Evolutionary conservation across 2,113 vertebrate genomes (phyloP).

Genomic region (Echinops telfairi): DNA sequence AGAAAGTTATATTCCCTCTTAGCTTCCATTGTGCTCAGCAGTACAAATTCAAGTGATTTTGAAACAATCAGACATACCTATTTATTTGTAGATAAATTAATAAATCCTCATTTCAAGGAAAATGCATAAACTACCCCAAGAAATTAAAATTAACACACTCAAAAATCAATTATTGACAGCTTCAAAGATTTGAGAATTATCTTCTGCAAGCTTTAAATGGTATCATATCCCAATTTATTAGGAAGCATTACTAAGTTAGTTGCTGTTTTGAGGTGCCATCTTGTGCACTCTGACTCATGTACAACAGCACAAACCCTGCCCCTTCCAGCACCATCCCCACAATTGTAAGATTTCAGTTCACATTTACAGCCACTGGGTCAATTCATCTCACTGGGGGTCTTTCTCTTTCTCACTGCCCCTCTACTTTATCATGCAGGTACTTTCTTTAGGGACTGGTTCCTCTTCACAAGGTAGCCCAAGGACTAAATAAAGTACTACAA

Average conservation of each 20-base stretch:
- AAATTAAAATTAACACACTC: slow-evolving; percentile 22
- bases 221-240: slow-evolving; percentile 1
- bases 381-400: no score
- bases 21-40: neutral
- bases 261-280: no score
- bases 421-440: no score
- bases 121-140: neutral
- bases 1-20: neutral
- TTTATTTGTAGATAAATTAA: slow-evolving; percentile 25
- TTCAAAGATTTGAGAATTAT: neutral
- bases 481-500: slow-evolving; percentile 17
- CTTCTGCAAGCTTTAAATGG: slow-evolving; percentile 47
- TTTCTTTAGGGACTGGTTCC: no score
- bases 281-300: no score
- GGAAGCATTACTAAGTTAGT: neutral
- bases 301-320: no score
- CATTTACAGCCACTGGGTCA: no score
- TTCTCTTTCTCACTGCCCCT: no score
- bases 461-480: no score
- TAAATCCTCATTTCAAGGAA: neutral
- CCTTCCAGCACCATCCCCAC: no score
- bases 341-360: no score
- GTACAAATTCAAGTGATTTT: neutral
- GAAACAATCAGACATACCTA: neutral
- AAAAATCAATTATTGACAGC: slow-evolving; percentile 21